phyloP scores from a whole-genome alignment of 2,888 invertebrate species.

The Tholera decimalis region DNA sequence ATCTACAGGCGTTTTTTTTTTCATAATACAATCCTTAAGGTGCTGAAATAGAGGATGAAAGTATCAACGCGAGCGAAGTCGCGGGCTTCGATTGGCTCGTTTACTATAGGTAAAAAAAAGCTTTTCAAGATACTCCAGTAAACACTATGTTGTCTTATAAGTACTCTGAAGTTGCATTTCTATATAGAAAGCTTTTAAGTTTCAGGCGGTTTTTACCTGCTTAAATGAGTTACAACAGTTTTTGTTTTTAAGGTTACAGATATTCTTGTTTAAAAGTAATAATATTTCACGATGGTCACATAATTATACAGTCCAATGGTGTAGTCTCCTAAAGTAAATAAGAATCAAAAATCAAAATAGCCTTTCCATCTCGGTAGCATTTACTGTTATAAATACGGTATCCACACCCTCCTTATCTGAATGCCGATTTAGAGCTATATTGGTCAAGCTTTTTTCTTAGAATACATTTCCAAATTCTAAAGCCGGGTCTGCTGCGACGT shows the following conservation, averaged over 20 bases:
- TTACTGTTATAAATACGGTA: too few relatives aligned
- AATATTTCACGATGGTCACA: background rate
- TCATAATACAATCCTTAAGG: too few relatives aligned
- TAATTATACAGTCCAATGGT: background rate
- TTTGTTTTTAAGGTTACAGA: background rate
- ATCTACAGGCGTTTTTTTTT: too few relatives aligned
- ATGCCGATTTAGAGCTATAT: background rate
- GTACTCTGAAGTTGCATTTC: conserved; percentile 6
- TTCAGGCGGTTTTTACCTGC: conserved; percentile 12
- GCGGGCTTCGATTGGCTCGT: too few relatives aligned
- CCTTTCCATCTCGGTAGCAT: too few relatives aligned
- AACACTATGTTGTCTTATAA: conserved; percentile 6
- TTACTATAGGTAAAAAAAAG: background rate
- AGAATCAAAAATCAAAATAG: too few relatives aligned
- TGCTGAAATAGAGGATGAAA: too few relatives aligned
- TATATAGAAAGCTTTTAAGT: conserved; percentile 30
- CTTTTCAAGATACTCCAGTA: conserved; percentile 8
- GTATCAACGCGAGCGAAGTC: too few relatives aligned
- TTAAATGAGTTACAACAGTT: conserved; percentile 2
- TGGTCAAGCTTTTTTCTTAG: background rate
- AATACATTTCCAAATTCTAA: background rate
- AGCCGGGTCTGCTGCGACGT: too few relatives aligned
- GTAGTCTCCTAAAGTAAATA: too few relatives aligned
- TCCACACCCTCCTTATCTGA: too few relatives aligned
- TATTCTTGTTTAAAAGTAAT: background rate